Percentiles rank a stretch among this genome's conserved stretches.
These are phyloP conservation scores for Pipistrellus kuhlii DNA, from an alignment of 2,797 vertebrate genomes.

Conservation along the genomic window DNA sequence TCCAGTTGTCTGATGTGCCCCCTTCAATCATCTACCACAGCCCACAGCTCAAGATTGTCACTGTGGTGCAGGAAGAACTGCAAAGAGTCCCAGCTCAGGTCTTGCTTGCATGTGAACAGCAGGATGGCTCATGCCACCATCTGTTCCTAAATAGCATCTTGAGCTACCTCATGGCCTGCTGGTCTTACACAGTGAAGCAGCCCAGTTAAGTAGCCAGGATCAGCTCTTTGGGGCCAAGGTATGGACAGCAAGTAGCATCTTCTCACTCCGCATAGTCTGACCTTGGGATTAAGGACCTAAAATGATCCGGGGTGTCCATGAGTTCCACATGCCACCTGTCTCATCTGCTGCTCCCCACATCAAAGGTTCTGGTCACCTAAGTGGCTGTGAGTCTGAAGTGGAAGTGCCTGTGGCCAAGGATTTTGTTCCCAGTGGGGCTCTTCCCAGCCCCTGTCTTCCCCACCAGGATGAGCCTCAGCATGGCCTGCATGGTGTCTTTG, in stretches of 20 bases:
- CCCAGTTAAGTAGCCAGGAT: constrained; percentile 65
- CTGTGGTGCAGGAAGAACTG: not conserved
- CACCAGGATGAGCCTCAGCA: too few species aligned
- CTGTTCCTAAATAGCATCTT: constrained; percentile 20
- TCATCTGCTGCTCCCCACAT: too few species aligned
- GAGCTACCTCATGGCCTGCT: not conserved
- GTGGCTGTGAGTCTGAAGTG: too few species aligned
- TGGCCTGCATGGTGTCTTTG: too few species aligned
- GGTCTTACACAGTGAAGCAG: constrained; percentile 26
- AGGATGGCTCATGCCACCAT: not conserved
- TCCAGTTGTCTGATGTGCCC: constrained; percentile 41
- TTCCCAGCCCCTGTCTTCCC: too few species aligned
- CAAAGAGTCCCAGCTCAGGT: not conserved
- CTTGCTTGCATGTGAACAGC: constrained; percentile 68
- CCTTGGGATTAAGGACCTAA: too few species aligned
- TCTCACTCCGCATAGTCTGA: not conserved
- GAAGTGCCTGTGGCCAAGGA: too few species aligned
- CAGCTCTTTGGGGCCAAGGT: constrained; percentile 48
- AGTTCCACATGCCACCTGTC: too few species aligned
- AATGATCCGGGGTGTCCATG: too few species aligned
- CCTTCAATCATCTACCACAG: constrained; percentile 26
- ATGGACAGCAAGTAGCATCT: constrained; percentile 28
- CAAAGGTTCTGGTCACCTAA: too few species aligned
- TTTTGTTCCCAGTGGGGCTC: too few species aligned
- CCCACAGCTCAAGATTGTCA: not conserved